Evolutionary conservation across 2,797 vertebrate genomes (phyloP), one percentile per base, ranked within the genome.

Genomic region (Pseudotriccus pelzelni): DNA sequence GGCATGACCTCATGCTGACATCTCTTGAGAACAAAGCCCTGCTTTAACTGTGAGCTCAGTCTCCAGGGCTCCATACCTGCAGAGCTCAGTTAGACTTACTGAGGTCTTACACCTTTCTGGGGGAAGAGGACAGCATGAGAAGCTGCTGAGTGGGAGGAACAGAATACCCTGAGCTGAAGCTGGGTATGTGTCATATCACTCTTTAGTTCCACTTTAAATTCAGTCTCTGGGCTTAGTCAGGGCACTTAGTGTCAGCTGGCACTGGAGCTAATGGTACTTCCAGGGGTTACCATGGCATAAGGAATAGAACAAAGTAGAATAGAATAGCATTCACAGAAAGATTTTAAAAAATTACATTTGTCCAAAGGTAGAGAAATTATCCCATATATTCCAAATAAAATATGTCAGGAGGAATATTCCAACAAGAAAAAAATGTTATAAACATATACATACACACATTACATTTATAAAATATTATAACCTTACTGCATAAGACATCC

Each of bases 1-100:
- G 43, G 69, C 79, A 50, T 41, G 79, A 84, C 68, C 66, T 66
- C 76, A 69, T 37, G 30, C 76, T 87, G 89, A 56, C 89, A 89
- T 75, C 84, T 89, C 87, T 81, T 60, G 79, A 91, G 90, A 95
- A 90, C 66, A 94, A 94, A 94, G 90, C 6, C 22, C 58, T 66
- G 24, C 30, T 77, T 69, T 43, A 43, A 44, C 73, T 49, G 27
- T 17, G 66, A 88, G 53, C 74, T 94, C 64, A 50, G 76, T 60
- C 84, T 78, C 79, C 43, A 79, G 87, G 60, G 62, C 59, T 91
- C 69, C 62, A 73, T 10, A 55, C 39, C 39, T 4, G 7, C 55
- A 50, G 69, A 81, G 69, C 84, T 87, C 79, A 83, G 20, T 58
- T 81, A 70, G 52, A 80, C 32, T 78, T 5, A 2, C 41, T 41